Conservation (phyloP, 1,140 invertebrate genomes). For the Psix sp. region DNA sequence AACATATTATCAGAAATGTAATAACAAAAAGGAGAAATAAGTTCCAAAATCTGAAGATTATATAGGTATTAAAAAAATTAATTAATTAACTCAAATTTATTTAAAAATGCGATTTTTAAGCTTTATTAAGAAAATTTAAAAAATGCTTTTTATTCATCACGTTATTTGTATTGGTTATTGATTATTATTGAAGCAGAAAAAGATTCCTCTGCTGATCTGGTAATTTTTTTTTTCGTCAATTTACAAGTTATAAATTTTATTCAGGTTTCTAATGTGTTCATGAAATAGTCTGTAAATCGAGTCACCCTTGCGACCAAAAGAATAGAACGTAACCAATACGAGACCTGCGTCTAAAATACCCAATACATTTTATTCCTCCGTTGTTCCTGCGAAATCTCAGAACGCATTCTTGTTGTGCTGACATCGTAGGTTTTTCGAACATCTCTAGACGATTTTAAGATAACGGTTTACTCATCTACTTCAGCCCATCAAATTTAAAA, state of each 20-base stretch:
- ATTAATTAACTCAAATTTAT: too few species aligned
- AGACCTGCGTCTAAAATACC: slow-evolving; percentile 64
- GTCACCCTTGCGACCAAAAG: slow-evolving; percentile 47
- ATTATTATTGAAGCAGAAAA: too few species aligned
- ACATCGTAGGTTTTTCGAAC: slow-evolving; percentile 62
- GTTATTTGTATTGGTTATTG: too few species aligned
- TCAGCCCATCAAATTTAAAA: too few species aligned
- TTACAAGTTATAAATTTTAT: too few species aligned
- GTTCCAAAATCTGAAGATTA: too few species aligned
- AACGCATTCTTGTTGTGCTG: slow-evolving; percentile 66
- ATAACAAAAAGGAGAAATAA: too few species aligned
- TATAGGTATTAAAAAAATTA: too few species aligned
- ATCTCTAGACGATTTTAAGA: slow-evolving; percentile 23
- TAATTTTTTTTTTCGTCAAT: too few species aligned
- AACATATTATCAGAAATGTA: slow-evolving; percentile 59
- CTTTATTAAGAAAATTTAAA: too few species aligned
- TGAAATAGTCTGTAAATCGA: slow-evolving; percentile 48
- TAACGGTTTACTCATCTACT: slow-evolving; percentile 25
- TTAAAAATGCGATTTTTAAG: too few species aligned
- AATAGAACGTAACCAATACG: slow-evolving; percentile 64
- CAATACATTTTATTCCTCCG: slow-evolving; percentile 75
- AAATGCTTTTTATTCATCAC: slow-evolving; percentile 29
- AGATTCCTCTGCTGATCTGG: too few species aligned
- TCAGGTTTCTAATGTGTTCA: slow-evolving; percentile 43
- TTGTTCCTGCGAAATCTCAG: slow-evolving; percentile 62